phyloP scores from a whole-genome alignment of 2,888 invertebrate genomes.

The Trachelus stipa region DNA sequence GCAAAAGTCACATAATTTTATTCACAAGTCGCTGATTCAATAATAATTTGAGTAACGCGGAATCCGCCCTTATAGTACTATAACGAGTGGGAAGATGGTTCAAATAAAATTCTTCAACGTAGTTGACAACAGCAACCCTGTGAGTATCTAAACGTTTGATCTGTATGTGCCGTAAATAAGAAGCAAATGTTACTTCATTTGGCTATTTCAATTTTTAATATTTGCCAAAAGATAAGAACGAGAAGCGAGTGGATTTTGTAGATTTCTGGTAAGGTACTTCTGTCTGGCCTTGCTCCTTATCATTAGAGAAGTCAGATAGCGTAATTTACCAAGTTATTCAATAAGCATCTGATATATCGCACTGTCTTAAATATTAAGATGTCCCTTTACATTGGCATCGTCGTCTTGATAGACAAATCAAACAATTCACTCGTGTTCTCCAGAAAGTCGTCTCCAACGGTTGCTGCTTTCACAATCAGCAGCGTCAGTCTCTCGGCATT shows the following conservation, averaged over 20 bases:
- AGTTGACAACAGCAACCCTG: conserved; percentile 52
- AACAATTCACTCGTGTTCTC: not conserved
- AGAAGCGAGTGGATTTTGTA: not conserved
- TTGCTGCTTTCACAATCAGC: not conserved
- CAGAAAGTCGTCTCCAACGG: not conserved
- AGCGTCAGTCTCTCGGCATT: not conserved
- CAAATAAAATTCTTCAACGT: conserved; percentile 56
- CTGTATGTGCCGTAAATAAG: not conserved
- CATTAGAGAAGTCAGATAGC: conserved; percentile 24
- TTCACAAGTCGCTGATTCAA: not conserved
- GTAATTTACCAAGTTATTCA: conserved; percentile 7
- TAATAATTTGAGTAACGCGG: not conserved
- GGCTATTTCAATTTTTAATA: conserved; percentile 6
- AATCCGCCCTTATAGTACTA: not conserved
- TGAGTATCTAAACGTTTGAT: conserved; percentile 38
- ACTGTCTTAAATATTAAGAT: not conserved
- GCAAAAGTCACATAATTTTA: not conserved
- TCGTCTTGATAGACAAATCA: not conserved
- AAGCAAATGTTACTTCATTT: not conserved
- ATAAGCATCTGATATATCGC: conserved; percentile 8
- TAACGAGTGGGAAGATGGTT: conserved; percentile 43
- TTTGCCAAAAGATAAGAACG: conserved; percentile 3
- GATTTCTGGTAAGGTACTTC: conserved; percentile 12
- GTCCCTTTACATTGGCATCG: not conserved
- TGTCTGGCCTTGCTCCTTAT: conserved; percentile 30